Percentiles rank a stretch among this genome's conserved stretches.
Evolutionary conservation across 2,888 invertebrate genomes (phyloP).

Genomic region (Cephus pygmeus): DNA sequence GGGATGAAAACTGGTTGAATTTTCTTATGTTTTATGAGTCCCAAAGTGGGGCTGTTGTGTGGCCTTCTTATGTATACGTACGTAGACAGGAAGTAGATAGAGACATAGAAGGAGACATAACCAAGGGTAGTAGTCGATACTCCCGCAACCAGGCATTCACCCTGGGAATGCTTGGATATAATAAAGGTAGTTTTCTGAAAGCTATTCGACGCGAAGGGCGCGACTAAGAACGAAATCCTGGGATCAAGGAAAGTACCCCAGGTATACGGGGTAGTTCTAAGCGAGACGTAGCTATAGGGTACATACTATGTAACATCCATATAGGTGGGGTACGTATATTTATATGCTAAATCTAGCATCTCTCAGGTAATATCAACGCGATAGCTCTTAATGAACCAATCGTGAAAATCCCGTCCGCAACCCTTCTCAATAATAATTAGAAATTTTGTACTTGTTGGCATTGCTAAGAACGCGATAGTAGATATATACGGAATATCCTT

Average conservation of each 20-base stretch:
- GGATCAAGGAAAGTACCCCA: not conserved
- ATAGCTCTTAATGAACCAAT: not conserved
- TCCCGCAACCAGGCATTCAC: not conserved
- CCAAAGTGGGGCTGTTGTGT: not conserved
- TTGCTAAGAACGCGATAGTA: not conserved
- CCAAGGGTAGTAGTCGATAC: not conserved
- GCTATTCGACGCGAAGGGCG: not conserved
- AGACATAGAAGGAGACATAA: not conserved
- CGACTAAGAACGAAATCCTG: not conserved
- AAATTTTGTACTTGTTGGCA: not conserved
- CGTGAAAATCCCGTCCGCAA: not conserved
- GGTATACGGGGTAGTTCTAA: not conserved
- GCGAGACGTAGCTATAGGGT: not conserved
- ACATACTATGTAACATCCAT: not conserved
- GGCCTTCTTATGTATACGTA: not conserved
- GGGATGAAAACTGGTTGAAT: not conserved
- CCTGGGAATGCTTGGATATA: not conserved
- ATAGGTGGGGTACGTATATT: not conserved
- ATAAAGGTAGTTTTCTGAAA: not conserved
- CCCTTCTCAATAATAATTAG: not conserved
- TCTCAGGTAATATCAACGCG: not conserved
- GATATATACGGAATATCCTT: not conserved
- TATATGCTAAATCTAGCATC: not conserved
- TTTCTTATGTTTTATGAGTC: not conserved
- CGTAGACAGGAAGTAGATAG: not conserved